A percentile compares a stretch with the other conserved stretches of the same genome.
Conservation (phyloP, 2,797 vertebrate species). For the Gorsachius magnificus region DNA sequence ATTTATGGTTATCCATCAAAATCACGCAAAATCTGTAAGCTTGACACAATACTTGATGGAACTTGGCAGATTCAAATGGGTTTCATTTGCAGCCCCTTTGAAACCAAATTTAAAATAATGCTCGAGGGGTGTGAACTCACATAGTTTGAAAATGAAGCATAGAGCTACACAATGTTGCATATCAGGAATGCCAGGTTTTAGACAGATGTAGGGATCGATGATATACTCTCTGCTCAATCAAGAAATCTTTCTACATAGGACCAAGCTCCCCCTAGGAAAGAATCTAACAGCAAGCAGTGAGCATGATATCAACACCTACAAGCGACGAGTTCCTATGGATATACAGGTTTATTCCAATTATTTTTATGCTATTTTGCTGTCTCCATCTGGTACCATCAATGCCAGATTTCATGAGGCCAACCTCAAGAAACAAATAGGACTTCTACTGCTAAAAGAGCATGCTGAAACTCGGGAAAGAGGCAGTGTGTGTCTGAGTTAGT, state of each 20-base stretch:
- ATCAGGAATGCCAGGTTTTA: background rate
- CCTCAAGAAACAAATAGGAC: background rate
- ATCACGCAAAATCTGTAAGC: background rate
- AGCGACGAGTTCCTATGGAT: background rate
- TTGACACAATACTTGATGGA: background rate
- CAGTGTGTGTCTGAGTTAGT: fast-evolving
- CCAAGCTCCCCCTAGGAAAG: background rate
- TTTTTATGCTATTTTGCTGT: background rate
- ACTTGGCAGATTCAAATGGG: background rate
- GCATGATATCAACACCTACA: background rate
- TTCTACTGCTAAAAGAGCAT: background rate
- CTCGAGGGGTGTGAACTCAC: background rate
- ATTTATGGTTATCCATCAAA: background rate
- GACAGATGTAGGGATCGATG: background rate
- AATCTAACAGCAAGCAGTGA: background rate
- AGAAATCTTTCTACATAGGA: background rate
- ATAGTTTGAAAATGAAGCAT: background rate
- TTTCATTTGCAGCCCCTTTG: background rate
- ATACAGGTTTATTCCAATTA: background rate
- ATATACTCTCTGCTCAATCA: background rate
- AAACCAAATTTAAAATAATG: background rate
- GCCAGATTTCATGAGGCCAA: background rate
- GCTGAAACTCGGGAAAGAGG: fast-evolving
- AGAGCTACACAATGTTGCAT: background rate
- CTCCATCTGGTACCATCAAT: background rate